Percentiles rank a stretch among this genome's conserved stretches.
These are phyloP conservation scores for Phyllotis vaccarum DNA, from an alignment of 2,797 vertebrate genomes.

Conservation along the genomic window DNA sequence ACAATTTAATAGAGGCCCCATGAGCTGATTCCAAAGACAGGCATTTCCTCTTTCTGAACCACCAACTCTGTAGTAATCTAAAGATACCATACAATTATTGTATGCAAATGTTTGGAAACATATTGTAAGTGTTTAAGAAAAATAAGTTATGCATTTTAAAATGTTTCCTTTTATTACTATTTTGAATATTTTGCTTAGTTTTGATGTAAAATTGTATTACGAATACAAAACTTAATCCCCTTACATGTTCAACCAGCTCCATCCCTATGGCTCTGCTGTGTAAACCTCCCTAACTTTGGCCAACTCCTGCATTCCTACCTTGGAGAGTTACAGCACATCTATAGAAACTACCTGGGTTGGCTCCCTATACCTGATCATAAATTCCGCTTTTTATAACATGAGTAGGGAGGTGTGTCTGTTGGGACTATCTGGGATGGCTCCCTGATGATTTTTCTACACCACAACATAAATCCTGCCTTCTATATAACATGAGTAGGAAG, in stretches of 20 bases:
- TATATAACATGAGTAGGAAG: slow-evolving; percentile 53
- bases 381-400: slow-evolving; percentile 36
- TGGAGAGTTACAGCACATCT: neutral
- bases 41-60: neutral
- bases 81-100: slow-evolving; percentile 44
- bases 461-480: slow-evolving; percentile 63
- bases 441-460: slow-evolving; percentile 68
- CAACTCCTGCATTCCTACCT: neutral
- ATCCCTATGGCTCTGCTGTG: neutral
- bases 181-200: slow-evolving; percentile 38
- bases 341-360: slow-evolving; percentile 11
- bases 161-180: neutral
- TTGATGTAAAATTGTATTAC: slow-evolving; percentile 37
- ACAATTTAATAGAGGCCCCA: neutral
- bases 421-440: slow-evolving; percentile 24
- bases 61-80: neutral
- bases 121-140: slow-evolving; percentile 35
- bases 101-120: neutral
- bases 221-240: slow-evolving; percentile 25
- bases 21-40: neutral
- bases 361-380: slow-evolving; percentile 65
- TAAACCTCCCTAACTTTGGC: slow-evolving; percentile 53
- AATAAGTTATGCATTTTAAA: neutral
- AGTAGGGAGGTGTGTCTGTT: slow-evolving; percentile 55
- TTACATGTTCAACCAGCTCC: neutral